Evolutionary conservation across 2,113 vertebrate genomes (phyloP).

Genomic region (Mustelus asterias): DNA sequence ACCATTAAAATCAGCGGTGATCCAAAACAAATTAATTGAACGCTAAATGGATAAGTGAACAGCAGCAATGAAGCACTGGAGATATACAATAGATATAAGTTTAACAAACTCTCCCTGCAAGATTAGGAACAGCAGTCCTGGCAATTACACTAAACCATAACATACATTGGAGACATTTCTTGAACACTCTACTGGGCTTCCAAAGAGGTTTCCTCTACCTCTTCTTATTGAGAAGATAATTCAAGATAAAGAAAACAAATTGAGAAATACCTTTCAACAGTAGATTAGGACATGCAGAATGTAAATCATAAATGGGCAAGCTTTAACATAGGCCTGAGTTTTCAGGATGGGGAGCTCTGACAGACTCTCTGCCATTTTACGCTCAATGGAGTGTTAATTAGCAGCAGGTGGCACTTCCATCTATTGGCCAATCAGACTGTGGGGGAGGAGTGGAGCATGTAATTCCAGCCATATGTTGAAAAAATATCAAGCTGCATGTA

Average conservation of each 20-base stretch:
- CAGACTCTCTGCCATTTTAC: no score
- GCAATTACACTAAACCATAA: background rate
- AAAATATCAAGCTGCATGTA: background rate
- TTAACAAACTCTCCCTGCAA: background rate
- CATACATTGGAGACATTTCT: background rate
- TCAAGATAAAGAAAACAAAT: background rate
- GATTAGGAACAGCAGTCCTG: background rate
- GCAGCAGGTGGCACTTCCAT: no score
- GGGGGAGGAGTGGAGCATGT: no score
- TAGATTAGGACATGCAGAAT: no score
- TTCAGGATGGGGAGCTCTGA: no score
- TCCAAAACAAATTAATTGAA: background rate
- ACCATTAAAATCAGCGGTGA: background rate
- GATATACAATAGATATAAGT: background rate
- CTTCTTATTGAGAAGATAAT: background rate
- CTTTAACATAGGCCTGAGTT: background rate
- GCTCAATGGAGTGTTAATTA: no score
- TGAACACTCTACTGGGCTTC: background rate
- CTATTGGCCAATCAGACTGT: no score
- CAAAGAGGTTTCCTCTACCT: background rate
- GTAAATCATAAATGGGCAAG: background rate
- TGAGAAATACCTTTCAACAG: background rate
- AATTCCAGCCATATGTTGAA: no score
- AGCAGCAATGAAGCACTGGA: background rate
- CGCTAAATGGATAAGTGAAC: background rate